Base-by-base conservation (phyloP, 2,113 vertebrate species). In the Engystomops pustulosus region DNA sequence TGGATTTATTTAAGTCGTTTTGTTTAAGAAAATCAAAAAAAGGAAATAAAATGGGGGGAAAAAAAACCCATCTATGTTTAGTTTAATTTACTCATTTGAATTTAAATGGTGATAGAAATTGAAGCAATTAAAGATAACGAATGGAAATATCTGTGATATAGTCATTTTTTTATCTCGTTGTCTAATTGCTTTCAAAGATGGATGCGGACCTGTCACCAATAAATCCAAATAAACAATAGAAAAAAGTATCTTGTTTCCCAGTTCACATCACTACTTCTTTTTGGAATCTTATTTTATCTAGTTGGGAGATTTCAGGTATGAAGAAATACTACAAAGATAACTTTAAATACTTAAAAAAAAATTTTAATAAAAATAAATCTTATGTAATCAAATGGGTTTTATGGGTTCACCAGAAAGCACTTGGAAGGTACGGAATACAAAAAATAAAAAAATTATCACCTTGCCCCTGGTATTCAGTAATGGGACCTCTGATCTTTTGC, bases 21-120 rank as follows among this genome's bases (percentile, higher is more conserved):
- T 44, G 69, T 72, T 44, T 44, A 38, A 69, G 20, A 44, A 71
- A 41, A 44, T 41, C 38, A 41, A 30, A 72, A 79, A 30, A 17
- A 25, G 23, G n/a, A 8, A 8, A 30, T 49, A 85, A 41, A 53
- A n/a, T n/a, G n/a, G n/a, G n/a, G n/a, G n/a, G n/a, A 47, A 47
- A 2, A 47, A 0, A 1, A 49, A 17, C 12, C 10, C 4, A 8
- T 75, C 47, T 49, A 74, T 74, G 32, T 58, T 77, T 53, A 34
- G 72, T 55, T 76, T 77, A 34, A 55, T 77, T 51, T 58, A 36
- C 74, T 36, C 32, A 77, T 77, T 38, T 77, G 30, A 55, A 77
- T 77, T 58, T 77, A 55, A 77, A 34, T 58, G 25, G 71, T 77
- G 36, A 38, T 49, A 77, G 74, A 58, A 77, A 34, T 77, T 36